Base-by-base conservation (phyloP, 2,888 invertebrate species). In the Aphidius colemani region DNA sequence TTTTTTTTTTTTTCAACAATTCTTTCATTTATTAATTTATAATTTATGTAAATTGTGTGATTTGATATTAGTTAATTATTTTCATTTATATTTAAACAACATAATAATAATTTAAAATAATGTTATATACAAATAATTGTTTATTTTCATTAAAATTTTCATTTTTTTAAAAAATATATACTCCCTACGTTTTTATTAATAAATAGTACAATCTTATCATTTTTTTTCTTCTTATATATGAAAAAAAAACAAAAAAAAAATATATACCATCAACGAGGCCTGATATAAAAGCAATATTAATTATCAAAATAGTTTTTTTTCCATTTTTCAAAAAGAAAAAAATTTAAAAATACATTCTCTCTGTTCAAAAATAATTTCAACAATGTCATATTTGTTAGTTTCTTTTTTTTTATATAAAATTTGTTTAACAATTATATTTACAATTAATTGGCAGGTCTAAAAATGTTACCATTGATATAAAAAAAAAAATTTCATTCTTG, bases 131-230 rank as follows among this genome's bases (percentile, higher is more conserved):
- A 18, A 11, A 9, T 8, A 50, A 7, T 46, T 53, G 53, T 58
- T 44, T 56, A 10, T 64, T 46, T 11, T 53, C 18, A 46, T 61
- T 64, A 63, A 55, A 43, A 60, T 59, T 51, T 56, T 11, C 45
- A 11, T 39, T 57, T 30, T 30, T 30, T 30, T 30, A 30, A 30
- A 30, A 30, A 30, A 30, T 5, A 30, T 30, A 30, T 30, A 30
- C 5, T 18, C 50, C 44, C 56, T 39, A 13, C 44, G 53, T 59
- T 51, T 56, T 60, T 56, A 59, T 60, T 60, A 56, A 44, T 49
- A 50, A 63, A 58, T 58, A 43, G 63, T 56, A 51, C 57, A 45
- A 63, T 59, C 11, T 45, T 59, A 59, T 53, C 53, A 53, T 40
- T 44, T 48, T 44, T 43, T 2, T 30, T 30, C 5, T 1, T 30